Base-by-base conservation (phyloP, 2,888 invertebrate species). In the Bellardia pandia region DNA sequence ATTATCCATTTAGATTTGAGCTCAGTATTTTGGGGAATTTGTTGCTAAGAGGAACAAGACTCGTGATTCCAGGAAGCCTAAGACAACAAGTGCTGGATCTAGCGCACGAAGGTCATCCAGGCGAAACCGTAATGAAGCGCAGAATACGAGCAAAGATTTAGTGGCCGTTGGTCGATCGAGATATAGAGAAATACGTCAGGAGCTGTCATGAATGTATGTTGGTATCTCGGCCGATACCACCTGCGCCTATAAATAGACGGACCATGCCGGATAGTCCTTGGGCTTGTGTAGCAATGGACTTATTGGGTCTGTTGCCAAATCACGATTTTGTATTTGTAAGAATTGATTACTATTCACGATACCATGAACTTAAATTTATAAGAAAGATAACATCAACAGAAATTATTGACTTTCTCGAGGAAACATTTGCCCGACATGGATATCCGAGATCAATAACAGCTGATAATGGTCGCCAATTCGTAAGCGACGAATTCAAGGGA, bases 391-490 rank as follows among this genome's bases (percentile, higher is more conserved):
- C 80, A 16, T 80, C 64, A 5, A 40, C 30, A 1, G 51, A 9
- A 3, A 64, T 80, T 7, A 72, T 71, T 66, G 42, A 72, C 42
- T 58, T 60, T 13, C 16, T 74, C 1, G 48, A 74, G 11, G 48
- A 74, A 23, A 14, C 60, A 6, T 74, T 74, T 16, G 16, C 74
- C 2, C 40, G 48, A 60, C 42, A 48, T 2, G 84, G 84, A 23
- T 76, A 69, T 40, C 83, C 83, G 6, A 76, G 69, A 68, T 66
- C 74, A 8, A 37, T 75, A 23, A 75, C 60, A 11, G 69, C 88
- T 4, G 87, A 88, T 77, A 88, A 89, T 68, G 88, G 82, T 16
- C 86, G 85, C 3, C 88, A 88, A 60, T 86, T 77, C 72, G 69
- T 82, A 3, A 86, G 86, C 40, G 42, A 40, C 0, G 86, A 71